Base-by-base conservation (phyloP, 2,888 invertebrate species). In the Trichogramma evanescens region DNA sequence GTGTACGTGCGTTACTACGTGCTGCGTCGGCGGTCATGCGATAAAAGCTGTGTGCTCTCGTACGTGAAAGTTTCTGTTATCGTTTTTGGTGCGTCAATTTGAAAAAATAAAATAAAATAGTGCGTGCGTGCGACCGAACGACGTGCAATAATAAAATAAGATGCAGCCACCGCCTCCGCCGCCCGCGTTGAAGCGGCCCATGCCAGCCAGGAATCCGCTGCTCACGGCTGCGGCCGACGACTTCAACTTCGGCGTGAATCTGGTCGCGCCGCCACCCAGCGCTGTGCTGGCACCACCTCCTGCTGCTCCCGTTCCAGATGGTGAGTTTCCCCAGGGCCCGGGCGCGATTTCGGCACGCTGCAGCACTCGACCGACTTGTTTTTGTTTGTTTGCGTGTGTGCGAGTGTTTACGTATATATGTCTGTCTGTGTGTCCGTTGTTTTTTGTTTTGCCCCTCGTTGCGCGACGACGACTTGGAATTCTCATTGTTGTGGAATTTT, bases 171-270 rank as follows among this genome's bases (percentile, higher is more conserved):
- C 50, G 50, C 50, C 8, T 45, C 10, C 45, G 50, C 38, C 44
- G 26, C 9, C 9, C 9, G 6, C 48, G 45, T n/a, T n/a, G 8
- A 9, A 10, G 13, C 45, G 45, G 8, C 26, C n/a, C 10, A 50
- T 38, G 26, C n/a, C 44, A 40, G 10, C 40, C 56, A 82, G 82
- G 81, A 90, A 90, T 79, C 86, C 89, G 42, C 81, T 90, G 69
- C 81, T 91, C 65, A 87, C 86, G 68, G 86, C 85, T 58, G 87
- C 89, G 62, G 88, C 89, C 65, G 86, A 85, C 67, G 88, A 87
- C 57, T 83, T 86, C 67, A 86, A 87, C 9, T 82, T 86, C 58
- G 38, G 8, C 39, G 7, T 54, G 26, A 26, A 26, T 26, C 26
- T 26, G 26, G 26, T 26, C 26, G 26, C 26, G 26, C 26, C 26